phyloP scores from a whole-genome alignment of 2,797 vertebrate species.

The Sylvilagus floridanus region DNA sequence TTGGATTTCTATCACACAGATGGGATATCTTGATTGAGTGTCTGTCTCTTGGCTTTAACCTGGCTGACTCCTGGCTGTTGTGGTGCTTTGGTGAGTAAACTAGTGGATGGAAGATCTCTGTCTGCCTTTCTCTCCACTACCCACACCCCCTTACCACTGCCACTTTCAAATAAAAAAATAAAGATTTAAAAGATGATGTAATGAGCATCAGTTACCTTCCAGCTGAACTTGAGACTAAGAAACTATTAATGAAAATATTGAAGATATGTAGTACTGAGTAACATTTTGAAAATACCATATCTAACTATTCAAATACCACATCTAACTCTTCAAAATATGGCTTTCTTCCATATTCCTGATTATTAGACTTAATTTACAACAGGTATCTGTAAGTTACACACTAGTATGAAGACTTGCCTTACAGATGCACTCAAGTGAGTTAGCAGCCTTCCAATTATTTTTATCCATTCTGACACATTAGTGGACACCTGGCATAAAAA shows the following conservation, averaged over 20 bases:
- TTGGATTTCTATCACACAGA: too few relatives aligned
- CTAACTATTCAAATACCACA: not conserved
- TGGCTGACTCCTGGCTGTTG: too few relatives aligned
- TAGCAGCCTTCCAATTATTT: not conserved
- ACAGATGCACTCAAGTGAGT: not conserved
- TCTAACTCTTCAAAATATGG: not conserved
- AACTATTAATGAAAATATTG: not conserved
- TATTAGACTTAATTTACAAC: constrained; percentile 43
- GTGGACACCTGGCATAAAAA: not conserved
- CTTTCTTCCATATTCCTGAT: constrained; percentile 26
- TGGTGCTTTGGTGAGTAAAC: too few relatives aligned
- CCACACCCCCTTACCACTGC: too few relatives aligned
- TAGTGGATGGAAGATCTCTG: too few relatives aligned
- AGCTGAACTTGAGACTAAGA: constrained; percentile 32
- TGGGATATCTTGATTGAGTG: too few relatives aligned
- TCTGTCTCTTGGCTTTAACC: too few relatives aligned
- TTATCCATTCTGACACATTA: not conserved
- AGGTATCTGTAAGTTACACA: not conserved
- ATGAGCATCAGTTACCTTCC: constrained; percentile 6
- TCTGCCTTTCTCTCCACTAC: too few relatives aligned
- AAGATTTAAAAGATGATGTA: too few relatives aligned
- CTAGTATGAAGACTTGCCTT: constrained; percentile 28
- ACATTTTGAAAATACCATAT: constrained; percentile 51
- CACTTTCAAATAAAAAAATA: too few relatives aligned
- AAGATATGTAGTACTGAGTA: not conserved